These are phyloP conservation scores for Megaceryle maxima DNA, from an alignment of 2,113 vertebrate genomes.

Conservation along the genomic window DNA sequence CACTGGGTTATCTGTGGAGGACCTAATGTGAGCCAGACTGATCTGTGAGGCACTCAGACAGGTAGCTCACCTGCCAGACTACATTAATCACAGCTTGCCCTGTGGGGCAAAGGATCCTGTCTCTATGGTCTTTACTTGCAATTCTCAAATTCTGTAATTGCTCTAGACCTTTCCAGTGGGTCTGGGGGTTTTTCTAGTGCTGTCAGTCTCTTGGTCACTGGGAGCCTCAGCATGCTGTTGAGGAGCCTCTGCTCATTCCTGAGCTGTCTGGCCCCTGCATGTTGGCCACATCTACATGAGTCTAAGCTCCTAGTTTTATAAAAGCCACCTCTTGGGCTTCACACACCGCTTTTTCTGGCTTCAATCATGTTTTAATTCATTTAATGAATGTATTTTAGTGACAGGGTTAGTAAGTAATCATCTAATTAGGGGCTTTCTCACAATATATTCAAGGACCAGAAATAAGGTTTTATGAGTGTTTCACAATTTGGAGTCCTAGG, in stretches of 20 bases:
- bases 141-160: neutral
- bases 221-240: neutral
- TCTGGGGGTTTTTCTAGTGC: neutral
- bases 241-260: neutral
- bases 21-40: neutral
- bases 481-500: neutral
- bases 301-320: neutral
- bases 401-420: neutral
- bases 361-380: neutral
- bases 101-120: neutral
- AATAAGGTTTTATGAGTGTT: neutral
- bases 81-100: neutral
- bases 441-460: neutral
- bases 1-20: neutral
- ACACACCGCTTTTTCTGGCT: neutral
- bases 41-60: neutral
- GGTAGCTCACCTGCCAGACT: neutral
- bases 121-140: neutral
- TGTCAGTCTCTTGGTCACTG: neutral
- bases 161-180: neutral
- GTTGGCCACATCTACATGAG: neutral
- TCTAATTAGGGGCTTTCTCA: neutral
- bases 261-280: neutral
- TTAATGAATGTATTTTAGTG: neutral
- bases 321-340: neutral